Evolutionary conservation across 2,888 invertebrate genomes (phyloP), one percentile per base, ranked within the genome.

Genomic region (Tetranychus truncatus): DNA sequence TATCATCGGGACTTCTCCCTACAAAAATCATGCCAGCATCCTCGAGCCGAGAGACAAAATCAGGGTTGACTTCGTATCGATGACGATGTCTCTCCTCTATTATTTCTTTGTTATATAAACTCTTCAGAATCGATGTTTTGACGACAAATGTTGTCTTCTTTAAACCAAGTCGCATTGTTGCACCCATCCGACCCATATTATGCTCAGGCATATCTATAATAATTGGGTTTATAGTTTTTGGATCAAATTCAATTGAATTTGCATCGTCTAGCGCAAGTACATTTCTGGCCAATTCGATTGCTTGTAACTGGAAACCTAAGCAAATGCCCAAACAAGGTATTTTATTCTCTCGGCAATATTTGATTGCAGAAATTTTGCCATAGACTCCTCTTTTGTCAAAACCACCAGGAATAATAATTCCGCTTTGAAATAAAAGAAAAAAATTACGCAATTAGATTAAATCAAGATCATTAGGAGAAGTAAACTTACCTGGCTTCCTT

Each of bases 201-300:
- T 97, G 95, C 84, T 99, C 99, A 0, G 97, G 96, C 99, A 99
- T 99, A 80, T 99, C 96, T 77, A 99, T 91, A 6, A 99, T 91
- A 66, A 96, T 85, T 11, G n/a, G n/a, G n/a, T n/a, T n/a, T n/a
- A n/a, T n/a, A n/a, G n/a, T n/a, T n/a, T n/a, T n/a, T n/a, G n/a
- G n/a, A 79, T 89, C 86, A 66, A 92, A 88, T 84, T 97, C 99
- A 0, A 91, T 90, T 3, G 91, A 90, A 80, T 94, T 89, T 0
- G 96, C 95, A 78, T 88, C 89, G 74, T 87, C 84, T 76, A 91
- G 83, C 0, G 87, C 86, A 0, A 95, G 83, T 0, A 90, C 90
- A 82, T 94, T 93, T 74, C 95, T 80, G 0, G 95, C 89, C 82
- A 91, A 96, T 84, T 99, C 99, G 80, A 99, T 91, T 6, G 95